Base-by-base conservation (phyloP, 1,140 invertebrate genomes). In the Leguminivora glycinivorella region DNA sequence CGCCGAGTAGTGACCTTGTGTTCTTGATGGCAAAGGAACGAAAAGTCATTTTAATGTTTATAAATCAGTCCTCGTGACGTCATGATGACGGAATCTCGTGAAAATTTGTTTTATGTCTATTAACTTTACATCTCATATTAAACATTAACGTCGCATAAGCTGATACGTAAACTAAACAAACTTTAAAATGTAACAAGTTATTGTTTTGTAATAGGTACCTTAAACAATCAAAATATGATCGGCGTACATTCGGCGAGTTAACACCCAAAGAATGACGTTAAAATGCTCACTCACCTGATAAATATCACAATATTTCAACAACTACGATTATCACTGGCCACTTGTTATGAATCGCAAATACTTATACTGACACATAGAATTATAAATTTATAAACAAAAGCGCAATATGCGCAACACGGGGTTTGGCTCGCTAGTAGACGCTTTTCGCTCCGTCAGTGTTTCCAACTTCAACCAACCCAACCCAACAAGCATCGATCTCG, bases 1-100 rank as follows among this genome's bases (percentile, higher is more conserved):
- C 80, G 76, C 76, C 79, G 80, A 80, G 72, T 81, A 78, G 80
- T 86, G 88, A 87, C 88, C 88, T 90, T 89, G 87, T 80, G 71
- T 70, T 85, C 75, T 77, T 78, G 78, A 83, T 70, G 81, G 75
- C 76, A 80, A 87, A 88, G 80, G 81, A 87, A 83, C 82, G 80
- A 82, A 86, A 83, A 83, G 77, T 84, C 76, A 81, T 85, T 88
- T 83, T 84, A 83, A 63, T 85, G 87, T 88, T 85, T 88, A 86
- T 88, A 89, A 89, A 83, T 89, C 87, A 82, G 79, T 84, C 75
- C 80, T 87, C 67, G 75, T 90, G 88, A 90, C 88, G 88, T 90
- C 88, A 89, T 86, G 79, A 76, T 77, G 83, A 83, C 83, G 79
- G 79, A 87, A 88, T 85, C 80, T 77, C 74, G 78, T 70, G 72